These are phyloP conservation scores for Erannis defoliaria DNA, from an alignment of 2,888 invertebrate species.

Conservation along the genomic window DNA sequence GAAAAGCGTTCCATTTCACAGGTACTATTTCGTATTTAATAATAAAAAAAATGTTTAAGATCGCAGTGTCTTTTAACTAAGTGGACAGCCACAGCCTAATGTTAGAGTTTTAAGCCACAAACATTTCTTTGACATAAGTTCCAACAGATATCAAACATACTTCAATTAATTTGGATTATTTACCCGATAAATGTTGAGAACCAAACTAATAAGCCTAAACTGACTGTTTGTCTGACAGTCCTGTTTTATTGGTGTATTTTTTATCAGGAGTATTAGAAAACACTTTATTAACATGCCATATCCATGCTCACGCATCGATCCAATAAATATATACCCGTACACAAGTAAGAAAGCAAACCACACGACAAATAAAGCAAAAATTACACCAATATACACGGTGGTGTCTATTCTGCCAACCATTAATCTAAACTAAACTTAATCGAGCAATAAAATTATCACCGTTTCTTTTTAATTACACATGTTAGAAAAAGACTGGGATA, in stretches of 20 bases:
- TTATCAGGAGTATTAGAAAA: not conserved
- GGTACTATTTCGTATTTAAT: too few relatives aligned
- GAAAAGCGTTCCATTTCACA: too few relatives aligned
- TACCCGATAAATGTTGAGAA: too few relatives aligned
- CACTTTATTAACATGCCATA: conserved; percentile 19
- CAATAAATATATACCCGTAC: conserved; percentile 4
- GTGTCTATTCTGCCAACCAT: not conserved
- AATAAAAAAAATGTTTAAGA: too few relatives aligned
- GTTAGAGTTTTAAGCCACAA: too few relatives aligned
- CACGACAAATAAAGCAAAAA: conserved; percentile 54
- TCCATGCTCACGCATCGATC: conserved; percentile 19
- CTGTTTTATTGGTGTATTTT: not conserved
- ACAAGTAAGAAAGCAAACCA: conserved; percentile 57
- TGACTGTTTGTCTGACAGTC: too few relatives aligned
- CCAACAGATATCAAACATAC: too few relatives aligned
- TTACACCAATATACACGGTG: conserved; percentile 43
- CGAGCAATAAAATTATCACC: not conserved
- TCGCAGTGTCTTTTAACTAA: too few relatives aligned
- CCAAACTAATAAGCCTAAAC: too few relatives aligned
- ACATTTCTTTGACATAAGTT: too few relatives aligned
- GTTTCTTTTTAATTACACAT: not conserved
- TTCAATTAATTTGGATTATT: too few relatives aligned
- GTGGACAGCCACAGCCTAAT: too few relatives aligned
- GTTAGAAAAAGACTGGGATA: not conserved
- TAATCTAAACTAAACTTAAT: not conserved